phyloP scores from a whole-genome alignment of 1,140 invertebrate species.

The Listronotus oregonensis region DNA sequence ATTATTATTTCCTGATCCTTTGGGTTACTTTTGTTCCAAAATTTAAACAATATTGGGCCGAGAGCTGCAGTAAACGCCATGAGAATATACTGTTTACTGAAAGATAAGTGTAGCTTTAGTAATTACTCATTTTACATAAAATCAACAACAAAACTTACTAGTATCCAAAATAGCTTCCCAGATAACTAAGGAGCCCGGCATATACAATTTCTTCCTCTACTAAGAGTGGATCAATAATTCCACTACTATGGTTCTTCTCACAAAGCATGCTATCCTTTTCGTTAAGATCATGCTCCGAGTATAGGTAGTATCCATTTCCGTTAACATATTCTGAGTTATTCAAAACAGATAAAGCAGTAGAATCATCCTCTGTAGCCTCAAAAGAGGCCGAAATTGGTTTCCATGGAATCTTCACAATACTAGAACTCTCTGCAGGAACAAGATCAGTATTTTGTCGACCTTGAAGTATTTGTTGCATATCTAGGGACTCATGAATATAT shows the following conservation, averaged over 20 bases:
- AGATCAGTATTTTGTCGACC: slow-evolving; percentile 40
- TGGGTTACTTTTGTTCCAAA: slow-evolving; percentile 18
- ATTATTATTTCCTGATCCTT: slow-evolving; percentile 30
- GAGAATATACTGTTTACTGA: slow-evolving; percentile 64
- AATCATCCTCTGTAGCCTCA: slow-evolving; percentile 46
- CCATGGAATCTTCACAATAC: slow-evolving; percentile 69
- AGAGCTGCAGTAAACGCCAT: slow-evolving; percentile 22
- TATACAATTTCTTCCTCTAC: slow-evolving; percentile 10
- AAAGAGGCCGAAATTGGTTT: slow-evolving; percentile 64
- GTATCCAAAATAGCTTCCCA: slow-evolving; percentile 10
- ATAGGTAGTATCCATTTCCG: slow-evolving; percentile 73
- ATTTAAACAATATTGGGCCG: slow-evolving; percentile 18
- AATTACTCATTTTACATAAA: neutral
- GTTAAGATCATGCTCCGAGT: slow-evolving; percentile 56
- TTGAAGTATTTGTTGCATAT: slow-evolving; percentile 52
- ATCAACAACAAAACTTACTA: slow-evolving; percentile 28
- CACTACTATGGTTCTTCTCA: slow-evolving; percentile 48
- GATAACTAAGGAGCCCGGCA: slow-evolving; percentile 1
- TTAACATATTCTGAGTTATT: slow-evolving; percentile 74
- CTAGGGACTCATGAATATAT: slow-evolving; percentile 75
- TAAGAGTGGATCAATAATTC: slow-evolving; percentile 17
- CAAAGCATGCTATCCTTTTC: slow-evolving; percentile 43
- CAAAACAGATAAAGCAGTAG: slow-evolving; percentile 68
- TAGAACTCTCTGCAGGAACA: slow-evolving; percentile 51
- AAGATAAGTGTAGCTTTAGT: slow-evolving; percentile 37